These are phyloP conservation scores for Platycheirus rosarum DNA, from an alignment of 2,888 invertebrate species.

Conservation along the genomic window DNA sequence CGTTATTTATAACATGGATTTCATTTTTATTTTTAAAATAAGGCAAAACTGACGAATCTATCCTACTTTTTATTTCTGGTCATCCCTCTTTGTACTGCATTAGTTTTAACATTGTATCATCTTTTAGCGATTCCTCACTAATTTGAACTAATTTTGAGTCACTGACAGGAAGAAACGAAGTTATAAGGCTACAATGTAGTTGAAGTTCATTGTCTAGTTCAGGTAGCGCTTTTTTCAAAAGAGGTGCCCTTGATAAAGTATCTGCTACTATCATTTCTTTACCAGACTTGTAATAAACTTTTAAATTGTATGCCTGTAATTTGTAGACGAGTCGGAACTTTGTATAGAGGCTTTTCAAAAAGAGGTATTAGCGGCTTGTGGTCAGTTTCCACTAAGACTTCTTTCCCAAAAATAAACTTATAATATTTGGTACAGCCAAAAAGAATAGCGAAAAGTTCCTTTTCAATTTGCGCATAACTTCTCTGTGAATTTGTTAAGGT, in stretches of 20 bases:
- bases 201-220: background rate
- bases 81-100: background rate
- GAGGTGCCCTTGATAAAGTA: background rate
- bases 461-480: background rate
- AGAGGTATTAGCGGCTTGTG: background rate
- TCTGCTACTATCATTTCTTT: background rate
- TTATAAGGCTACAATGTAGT: background rate
- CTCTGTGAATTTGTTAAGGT: background rate
- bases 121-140: background rate
- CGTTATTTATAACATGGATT: background rate
- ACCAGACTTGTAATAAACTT: too few relatives aligned
- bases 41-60: constrained; percentile 4
- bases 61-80: background rate
- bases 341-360: constrained; percentile 1
- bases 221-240: background rate
- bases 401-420: background rate
- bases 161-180: background rate
- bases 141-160: background rate
- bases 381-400: background rate
- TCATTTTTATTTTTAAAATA: constrained; percentile 14
- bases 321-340: background rate
- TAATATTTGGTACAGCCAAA: background rate
- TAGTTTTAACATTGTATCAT: background rate
- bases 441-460: background rate
- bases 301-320: background rate